A percentile compares a stretch with the other conserved stretches of the same genome.
These are phyloP conservation scores for Sylvietta virens DNA, from an alignment of 2,113 vertebrate species.

Conservation along the genomic window DNA sequence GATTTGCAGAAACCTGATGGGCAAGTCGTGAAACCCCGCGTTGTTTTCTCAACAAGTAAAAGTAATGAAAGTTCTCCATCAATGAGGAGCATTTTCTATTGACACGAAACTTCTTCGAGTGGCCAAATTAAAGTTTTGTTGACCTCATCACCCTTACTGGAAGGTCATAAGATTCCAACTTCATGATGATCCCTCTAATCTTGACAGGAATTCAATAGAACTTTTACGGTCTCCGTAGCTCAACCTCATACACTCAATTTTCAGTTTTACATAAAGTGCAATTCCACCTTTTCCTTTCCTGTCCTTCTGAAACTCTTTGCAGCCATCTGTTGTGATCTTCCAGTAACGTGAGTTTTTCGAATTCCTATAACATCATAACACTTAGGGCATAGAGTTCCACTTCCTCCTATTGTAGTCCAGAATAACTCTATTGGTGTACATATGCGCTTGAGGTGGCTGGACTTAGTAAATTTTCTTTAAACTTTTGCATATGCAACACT, in stretches of 20 bases:
- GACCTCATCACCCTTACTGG: neutral
- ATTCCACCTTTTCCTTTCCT: neutral
- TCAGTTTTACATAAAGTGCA: neutral
- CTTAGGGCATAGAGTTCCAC: accelerated
- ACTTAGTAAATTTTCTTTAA: neutral
- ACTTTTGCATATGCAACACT: neutral
- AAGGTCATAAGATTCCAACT: neutral
- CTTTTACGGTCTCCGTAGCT: neutral
- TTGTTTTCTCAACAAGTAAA: neutral
- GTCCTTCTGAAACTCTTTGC: neutral
- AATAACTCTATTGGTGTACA: neutral
- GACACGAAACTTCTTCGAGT: neutral
- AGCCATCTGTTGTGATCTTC: neutral
- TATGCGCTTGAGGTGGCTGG: neutral
- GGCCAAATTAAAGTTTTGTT: neutral
- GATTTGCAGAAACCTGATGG: neutral
- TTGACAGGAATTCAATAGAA: neutral
- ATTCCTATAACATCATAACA: neutral
- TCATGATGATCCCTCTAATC: neutral
- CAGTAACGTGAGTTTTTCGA: neutral
- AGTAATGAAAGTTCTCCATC: neutral
- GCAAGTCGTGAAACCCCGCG: accelerated
- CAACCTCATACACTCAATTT: neutral
- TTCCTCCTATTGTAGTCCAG: neutral
- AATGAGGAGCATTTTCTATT: neutral